Evolutionary conservation across 2,797 vertebrate genomes (phyloP).

Genomic region (Sebastes kiyomatsui): DNA sequence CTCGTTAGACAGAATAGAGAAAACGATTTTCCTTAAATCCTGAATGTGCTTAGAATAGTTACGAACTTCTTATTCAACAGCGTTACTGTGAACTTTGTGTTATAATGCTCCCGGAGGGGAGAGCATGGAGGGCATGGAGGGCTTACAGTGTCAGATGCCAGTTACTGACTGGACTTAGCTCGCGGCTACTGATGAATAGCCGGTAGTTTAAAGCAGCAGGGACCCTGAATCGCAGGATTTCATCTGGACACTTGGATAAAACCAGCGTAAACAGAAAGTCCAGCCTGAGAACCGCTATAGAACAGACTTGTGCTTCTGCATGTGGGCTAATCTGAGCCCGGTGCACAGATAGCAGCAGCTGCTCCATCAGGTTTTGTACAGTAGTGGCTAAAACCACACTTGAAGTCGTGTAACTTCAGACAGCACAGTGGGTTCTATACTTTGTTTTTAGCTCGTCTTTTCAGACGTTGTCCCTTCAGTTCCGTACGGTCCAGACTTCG

Average conservation of each 20-base stretch:
- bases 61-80: slow-evolving; percentile 2
- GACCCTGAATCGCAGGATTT: slow-evolving; percentile 9
- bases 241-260: slow-evolving; percentile 1
- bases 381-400: background rate
- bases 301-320: background rate
- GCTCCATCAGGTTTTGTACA: slow-evolving; percentile 21
- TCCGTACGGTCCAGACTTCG: slow-evolving; percentile 86
- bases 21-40: background rate
- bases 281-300: background rate
- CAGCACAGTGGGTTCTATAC: background rate
- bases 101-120: slow-evolving; percentile 16
- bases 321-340: background rate
- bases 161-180: slow-evolving; percentile 4
- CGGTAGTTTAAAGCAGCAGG: slow-evolving; percentile 14
- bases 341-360: background rate
- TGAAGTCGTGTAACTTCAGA: background rate
- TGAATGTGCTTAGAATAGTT: slow-evolving; percentile 17
- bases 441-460: background rate
- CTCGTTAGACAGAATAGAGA: background rate
- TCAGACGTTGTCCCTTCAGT: slow-evolving; percentile 36
- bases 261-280: background rate
- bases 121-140: background rate
- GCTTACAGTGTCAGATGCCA: slow-evolving; percentile 34
- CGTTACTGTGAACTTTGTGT: slow-evolving; percentile 28
- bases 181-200: background rate